Percentiles rank a stretch among this genome's conserved stretches.
These are phyloP conservation scores for Philotrypesis tridentata DNA, from an alignment of 1,140 invertebrate species.

Conservation along the genomic window DNA sequence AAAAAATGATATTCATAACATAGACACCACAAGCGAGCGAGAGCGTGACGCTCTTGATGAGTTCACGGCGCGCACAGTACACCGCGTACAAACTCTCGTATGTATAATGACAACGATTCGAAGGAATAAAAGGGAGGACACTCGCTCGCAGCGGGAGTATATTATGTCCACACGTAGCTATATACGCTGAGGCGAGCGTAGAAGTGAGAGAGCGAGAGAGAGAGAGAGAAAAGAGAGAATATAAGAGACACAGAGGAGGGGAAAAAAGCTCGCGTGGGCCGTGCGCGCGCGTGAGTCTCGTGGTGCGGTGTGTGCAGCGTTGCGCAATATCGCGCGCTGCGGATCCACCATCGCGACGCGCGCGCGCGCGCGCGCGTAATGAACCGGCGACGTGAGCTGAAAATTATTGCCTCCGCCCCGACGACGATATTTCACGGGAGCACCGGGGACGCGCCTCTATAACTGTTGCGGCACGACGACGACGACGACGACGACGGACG, in stretches of 20 bases:
- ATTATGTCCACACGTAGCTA: constrained; percentile 48
- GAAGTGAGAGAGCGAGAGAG: not conserved
- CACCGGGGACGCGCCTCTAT: not conserved
- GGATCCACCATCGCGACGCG: constrained; percentile 61
- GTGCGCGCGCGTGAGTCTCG: constrained; percentile 55
- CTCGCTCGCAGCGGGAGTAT: constrained; percentile 41
- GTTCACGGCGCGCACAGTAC: too few species aligned
- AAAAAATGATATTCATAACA: too few species aligned
- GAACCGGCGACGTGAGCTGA: constrained; percentile 52
- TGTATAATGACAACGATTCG: constrained; percentile 34
- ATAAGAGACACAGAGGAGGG: not conserved
- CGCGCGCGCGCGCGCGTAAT: constrained; percentile 65
- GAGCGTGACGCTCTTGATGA: constrained; percentile 25
- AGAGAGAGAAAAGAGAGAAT: constrained; percentile 40
- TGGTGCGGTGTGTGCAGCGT: constrained; percentile 38
- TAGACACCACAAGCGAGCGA: not conserved
- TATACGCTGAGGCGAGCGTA: too few species aligned
- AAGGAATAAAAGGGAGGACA: constrained; percentile 6
- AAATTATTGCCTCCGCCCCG: constrained; percentile 29
- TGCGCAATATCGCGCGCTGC: constrained; percentile 20
- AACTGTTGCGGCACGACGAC: not conserved
- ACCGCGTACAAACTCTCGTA: not conserved
- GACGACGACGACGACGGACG: constrained; percentile 2
- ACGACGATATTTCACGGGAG: constrained; percentile 17
- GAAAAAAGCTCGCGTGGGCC: constrained; percentile 55